Evolutionary conservation across 2,113 vertebrate genomes (phyloP).

Genomic region (Protomyctophum bolini): DNA sequence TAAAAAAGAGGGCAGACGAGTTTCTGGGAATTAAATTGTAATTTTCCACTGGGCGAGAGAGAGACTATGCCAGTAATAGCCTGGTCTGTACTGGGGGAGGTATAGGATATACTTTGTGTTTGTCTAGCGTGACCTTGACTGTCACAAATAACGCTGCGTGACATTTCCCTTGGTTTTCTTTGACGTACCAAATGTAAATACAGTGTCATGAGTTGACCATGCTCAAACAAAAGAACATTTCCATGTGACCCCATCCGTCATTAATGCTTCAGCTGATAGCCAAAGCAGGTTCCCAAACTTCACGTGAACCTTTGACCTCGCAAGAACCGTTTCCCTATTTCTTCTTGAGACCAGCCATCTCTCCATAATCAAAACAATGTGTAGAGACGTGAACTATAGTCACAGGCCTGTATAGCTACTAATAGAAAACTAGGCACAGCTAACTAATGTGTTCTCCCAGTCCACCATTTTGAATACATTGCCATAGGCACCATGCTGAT

Average conservation of each 20-base stretch:
- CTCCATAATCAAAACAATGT: slow-evolving; percentile 38
- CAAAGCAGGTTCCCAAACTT: slow-evolving; percentile 33
- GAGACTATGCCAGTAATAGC: slow-evolving; percentile 29
- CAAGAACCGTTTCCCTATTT: slow-evolving; percentile 28
- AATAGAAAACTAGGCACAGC: slow-evolving; percentile 9
- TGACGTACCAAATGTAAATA: slow-evolving; percentile 50
- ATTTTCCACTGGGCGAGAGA: slow-evolving; percentile 50
- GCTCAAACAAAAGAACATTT: slow-evolving; percentile 26
- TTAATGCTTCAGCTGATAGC: slow-evolving; percentile 28
- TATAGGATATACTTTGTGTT: slow-evolving; percentile 30
- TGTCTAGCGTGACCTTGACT: slow-evolving; percentile 41
- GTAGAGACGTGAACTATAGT: slow-evolving; percentile 25
- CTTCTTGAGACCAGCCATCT: background rate
- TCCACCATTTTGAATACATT: slow-evolving; percentile 23
- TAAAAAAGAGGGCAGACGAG: slow-evolving; percentile 57
- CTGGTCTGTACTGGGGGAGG: slow-evolving; percentile 23
- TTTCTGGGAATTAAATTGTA: slow-evolving; percentile 46
- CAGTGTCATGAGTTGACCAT: slow-evolving; percentile 27
- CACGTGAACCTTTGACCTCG: slow-evolving; percentile 31
- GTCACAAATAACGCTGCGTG: slow-evolving; percentile 38
- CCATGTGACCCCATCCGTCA: background rate
- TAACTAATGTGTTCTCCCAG: background rate
- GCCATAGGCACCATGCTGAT: slow-evolving; percentile 21
- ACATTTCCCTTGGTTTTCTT: slow-evolving; percentile 39
- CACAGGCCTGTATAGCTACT: background rate